Conservation (phyloP, 2,888 invertebrate species). For the Apamea anceps region DNA sequence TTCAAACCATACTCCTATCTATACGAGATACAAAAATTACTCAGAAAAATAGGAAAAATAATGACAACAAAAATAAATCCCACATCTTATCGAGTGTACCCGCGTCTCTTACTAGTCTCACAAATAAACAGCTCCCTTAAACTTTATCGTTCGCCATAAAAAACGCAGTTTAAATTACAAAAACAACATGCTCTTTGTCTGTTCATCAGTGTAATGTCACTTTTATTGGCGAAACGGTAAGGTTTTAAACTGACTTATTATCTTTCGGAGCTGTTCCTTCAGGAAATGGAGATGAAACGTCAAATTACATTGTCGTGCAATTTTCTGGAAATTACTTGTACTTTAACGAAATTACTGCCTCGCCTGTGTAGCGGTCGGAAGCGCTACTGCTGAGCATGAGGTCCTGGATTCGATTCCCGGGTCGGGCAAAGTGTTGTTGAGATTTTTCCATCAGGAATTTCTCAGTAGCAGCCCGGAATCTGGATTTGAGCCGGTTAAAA, state of each 20-base stretch:
- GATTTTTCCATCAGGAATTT: not conserved
- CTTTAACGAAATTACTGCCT: constrained; percentile 13
- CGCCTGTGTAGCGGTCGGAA: not conserved
- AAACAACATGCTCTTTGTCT: constrained; percentile 53
- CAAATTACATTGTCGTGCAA: constrained; percentile 20
- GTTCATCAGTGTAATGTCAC: constrained; percentile 44
- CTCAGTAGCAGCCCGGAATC: not conserved
- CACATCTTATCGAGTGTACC: not conserved
- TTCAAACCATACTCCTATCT: not conserved
- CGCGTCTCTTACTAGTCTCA: constrained; percentile 10
- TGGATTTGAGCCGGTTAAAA: not conserved
- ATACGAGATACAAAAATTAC: not conserved
- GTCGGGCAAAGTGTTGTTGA: not conserved
- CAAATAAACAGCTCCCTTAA: constrained; percentile 27
- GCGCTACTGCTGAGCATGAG: not conserved
- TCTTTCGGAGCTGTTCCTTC: constrained; percentile 30
- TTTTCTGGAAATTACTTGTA: constrained; percentile 40
- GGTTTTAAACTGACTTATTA: constrained; percentile 56
- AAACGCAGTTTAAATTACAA: constrained; percentile 68
- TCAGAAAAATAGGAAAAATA: not conserved
- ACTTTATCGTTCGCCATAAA: constrained; percentile 65
- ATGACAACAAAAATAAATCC: not conserved
- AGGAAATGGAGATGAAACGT: constrained; percentile 6
- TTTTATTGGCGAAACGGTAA: constrained; percentile 36
- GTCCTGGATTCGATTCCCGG: not conserved